Evolutionary conservation across 2,888 invertebrate genomes (phyloP).

Genomic region (Heliconius charithonia): DNA sequence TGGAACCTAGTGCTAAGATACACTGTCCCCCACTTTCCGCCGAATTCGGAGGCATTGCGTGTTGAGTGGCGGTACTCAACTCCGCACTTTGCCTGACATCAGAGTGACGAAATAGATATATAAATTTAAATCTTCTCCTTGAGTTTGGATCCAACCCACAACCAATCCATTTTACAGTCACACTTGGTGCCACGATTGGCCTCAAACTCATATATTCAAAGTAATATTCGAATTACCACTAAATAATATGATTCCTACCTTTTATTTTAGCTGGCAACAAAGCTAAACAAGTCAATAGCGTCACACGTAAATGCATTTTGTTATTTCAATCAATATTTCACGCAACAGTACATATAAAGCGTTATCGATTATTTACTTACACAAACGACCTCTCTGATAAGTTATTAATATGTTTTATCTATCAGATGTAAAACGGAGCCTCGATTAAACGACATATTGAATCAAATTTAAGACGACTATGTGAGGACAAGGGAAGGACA

Average conservation of each 20-base stretch:
- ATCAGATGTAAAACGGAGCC: conserved; percentile 34
- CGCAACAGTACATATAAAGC: background rate
- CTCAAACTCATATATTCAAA: too few relatives aligned
- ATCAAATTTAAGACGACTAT: conserved; percentile 18
- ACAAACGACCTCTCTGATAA: conserved; percentile 42
- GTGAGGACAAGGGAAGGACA: background rate
- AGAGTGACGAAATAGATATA: too few relatives aligned
- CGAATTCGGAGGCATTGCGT: too few relatives aligned
- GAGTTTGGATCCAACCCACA: too few relatives aligned
- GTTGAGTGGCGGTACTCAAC: too few relatives aligned
- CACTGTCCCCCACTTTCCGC: too few relatives aligned
- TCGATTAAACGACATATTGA: conserved; percentile 28
- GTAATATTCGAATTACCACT: background rate
- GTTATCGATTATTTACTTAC: conserved; percentile 44
- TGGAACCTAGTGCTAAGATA: background rate
- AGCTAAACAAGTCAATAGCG: conserved; percentile 1
- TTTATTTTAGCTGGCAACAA: background rate
- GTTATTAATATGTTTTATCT: conserved; percentile 42
- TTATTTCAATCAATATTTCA: conserved; percentile 21
- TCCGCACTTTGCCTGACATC: too few relatives aligned
- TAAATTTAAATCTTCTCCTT: too few relatives aligned
- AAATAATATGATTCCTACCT: background rate
- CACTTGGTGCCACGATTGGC: too few relatives aligned
- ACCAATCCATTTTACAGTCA: too few relatives aligned
- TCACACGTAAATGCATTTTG: background rate